Evolutionary conservation across 1,140 invertebrate genomes (phyloP), one percentile per base, ranked within the genome.

Genomic region (Pentalonia nigronervosa): DNA sequence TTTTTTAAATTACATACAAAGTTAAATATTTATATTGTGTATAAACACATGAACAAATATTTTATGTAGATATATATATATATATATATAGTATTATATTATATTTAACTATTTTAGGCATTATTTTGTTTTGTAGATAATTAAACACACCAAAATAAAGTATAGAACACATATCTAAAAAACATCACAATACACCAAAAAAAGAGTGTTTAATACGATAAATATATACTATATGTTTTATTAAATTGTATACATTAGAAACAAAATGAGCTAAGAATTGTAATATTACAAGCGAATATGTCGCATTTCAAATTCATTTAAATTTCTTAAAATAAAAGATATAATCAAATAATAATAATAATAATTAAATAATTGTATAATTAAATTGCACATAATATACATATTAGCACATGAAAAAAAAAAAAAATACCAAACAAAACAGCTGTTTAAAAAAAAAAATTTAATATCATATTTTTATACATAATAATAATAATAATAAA

Each of bases 111-210:
- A 76, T 34, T 91, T 76, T 50, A 91, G 17, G 67, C n/a, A 83
- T 81, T 83, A 50, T 50, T 67, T 83, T 34, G 36, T 90, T 90
- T 83, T n/a, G 86, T 21, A 81, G 14, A 91, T 45, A 50, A 91
- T 76, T 81, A 91, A 76, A 83, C 90, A 81, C 67, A 6, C 23
- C 45, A 91, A 91, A 91, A 83, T 83, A 60, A 76, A 91, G n/a
- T 91, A 76, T 48, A 91, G 25, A 91, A 91, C 90, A 34, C 60
- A 20, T 81, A 91, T 81, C 47, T 53, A 89, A 89, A 91, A 30
- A 91, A 91, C 90, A 83, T 91, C 67, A 50, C 90, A 91, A 91
- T 91, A 91, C 90, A 91, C 90, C 90, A 91, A 83, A 83, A 34
- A 89, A 88, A 47, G 47, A 48, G 30, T 67, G 90, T 91, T 91